A percentile compares a stretch with the other conserved stretches of the same genome.
phyloP scores from a whole-genome alignment of 2,797 vertebrate species.

The Propithecus deckenii region DNA sequence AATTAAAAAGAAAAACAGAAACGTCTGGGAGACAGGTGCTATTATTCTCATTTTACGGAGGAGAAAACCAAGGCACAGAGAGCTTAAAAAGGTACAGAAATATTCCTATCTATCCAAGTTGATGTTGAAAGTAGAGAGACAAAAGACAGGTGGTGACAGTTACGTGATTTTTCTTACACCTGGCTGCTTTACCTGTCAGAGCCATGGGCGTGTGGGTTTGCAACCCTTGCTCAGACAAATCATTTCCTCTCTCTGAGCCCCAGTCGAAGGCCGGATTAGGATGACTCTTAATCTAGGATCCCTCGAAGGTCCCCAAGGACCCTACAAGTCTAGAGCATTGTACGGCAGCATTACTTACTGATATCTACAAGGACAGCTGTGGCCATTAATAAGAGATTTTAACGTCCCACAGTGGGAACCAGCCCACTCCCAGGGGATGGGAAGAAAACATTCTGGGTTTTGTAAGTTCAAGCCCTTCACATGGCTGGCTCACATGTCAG shows the following conservation, averaged over 20 bases:
- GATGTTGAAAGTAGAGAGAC: not conserved
- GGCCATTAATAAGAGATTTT: constrained; percentile 44
- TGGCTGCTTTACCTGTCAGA: not conserved
- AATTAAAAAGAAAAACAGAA: not conserved
- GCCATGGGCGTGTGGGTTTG: rapidly evolving
- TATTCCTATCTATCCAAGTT: rapidly evolving
- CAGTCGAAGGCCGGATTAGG: not conserved
- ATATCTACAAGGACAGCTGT: constrained; percentile 27
- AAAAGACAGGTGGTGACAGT: no score
- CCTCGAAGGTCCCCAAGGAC: not conserved
- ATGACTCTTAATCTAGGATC: not conserved
- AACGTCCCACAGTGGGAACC: not conserved
- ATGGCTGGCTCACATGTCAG: not conserved
- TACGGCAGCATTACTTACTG: constrained; percentile 1
- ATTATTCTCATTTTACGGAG: not conserved
- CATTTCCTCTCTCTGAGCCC: not conserved
- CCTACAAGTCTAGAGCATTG: not conserved
- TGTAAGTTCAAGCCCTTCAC: not conserved
- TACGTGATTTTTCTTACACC: not conserved
- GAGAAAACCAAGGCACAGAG: not conserved
- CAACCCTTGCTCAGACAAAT: not conserved
- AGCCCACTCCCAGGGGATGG: not conserved
- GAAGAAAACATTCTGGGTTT: not conserved
- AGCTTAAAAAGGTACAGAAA: not conserved
- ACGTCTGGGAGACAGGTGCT: not conserved